A percentile compares a stretch with the other conserved stretches of the same genome.
Evolutionary conservation across 64 coral and sea anemone species (phyloP).

Genomic region (Platygyra sinensis): DNA sequence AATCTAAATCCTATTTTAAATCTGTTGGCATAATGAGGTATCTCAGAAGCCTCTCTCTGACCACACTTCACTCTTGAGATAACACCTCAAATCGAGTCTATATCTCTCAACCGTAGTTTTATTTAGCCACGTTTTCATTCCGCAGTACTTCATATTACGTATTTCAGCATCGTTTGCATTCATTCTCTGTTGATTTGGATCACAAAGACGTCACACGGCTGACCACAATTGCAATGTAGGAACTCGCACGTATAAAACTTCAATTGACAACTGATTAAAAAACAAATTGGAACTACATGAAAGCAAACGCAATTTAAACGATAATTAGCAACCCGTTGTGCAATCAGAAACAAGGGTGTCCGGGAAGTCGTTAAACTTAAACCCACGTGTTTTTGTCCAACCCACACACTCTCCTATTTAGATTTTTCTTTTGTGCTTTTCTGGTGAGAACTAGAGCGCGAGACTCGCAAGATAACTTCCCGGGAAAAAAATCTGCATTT

Average conservation of each 20-base stretch:
- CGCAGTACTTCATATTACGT: too few relatives aligned
- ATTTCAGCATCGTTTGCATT: not conserved
- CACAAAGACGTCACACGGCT: not conserved
- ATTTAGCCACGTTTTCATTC: too few relatives aligned
- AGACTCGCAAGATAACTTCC: too few relatives aligned
- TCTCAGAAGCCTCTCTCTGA: too few relatives aligned
- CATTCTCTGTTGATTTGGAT: not conserved
- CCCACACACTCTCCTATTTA: not conserved
- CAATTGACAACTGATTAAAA: not conserved
- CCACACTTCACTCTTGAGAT: too few relatives aligned
- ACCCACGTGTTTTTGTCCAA: not conserved
- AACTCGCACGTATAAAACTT: not conserved
- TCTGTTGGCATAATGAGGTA: too few relatives aligned
- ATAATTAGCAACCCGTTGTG: not conserved
- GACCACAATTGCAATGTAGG: not conserved
- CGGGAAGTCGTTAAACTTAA: not conserved
- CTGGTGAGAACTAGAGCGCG: not conserved
- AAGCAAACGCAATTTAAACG: not conserved
- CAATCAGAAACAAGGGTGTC: not conserved
- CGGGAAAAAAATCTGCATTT: too few relatives aligned
- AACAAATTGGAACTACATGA: not conserved
- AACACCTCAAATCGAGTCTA: too few relatives aligned
- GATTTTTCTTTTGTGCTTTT: not conserved
- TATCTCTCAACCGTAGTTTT: too few relatives aligned
- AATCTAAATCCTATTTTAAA: too few relatives aligned